Evolutionary conservation across 2,888 invertebrate genomes (phyloP), one percentile per base, ranked within the genome.

Genomic region (Entomobrya proxima): DNA sequence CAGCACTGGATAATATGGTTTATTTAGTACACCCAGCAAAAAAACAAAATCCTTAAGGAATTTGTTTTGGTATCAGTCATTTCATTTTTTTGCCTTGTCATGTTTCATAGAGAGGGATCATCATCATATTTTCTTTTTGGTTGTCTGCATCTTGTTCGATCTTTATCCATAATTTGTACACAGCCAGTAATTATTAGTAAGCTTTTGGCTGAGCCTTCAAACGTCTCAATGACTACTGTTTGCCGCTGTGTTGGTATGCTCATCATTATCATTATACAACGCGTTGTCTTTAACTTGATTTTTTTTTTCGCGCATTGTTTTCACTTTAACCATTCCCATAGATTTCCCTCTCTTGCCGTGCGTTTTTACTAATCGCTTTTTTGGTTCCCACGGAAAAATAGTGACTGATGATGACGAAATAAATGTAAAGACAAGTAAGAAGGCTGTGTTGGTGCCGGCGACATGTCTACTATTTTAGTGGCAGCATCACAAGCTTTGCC

Each of bases 221-320:
- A n/a, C n/a, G n/a, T n/a, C n/a, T n/a, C n/a, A n/a, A n/a, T n/a
- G n/a, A n/a, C n/a, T 0, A 67, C 18, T n/a, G n/a, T 67, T 0
- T 2, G 3, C 11, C 11, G 11, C 24, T 24, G 7, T 21, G 11
- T 37, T 24, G 7, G 47, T 72, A 72, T n/a, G 24, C 11, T 44
- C 44, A 47, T 47, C 44, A 67, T 30, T 27, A 72, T 72, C 47
- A 72, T 7, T 40, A 40, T 11, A 40, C n/a, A n/a, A n/a, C n/a
- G n/a, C n/a, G n/a, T 37, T 69, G 15, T 67, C 69, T 37, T 67
- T 21, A 9, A 9, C n/a, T 15, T 61, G 27, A 30, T 30, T 32
- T 30, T 50, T 64, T 72, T 80, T 79, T 79, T 81, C 50, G 75
- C 75, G 64, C 75, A 82, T 82, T 82, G 82, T 82, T 81, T 67